Conservation (phyloP, 2,113 vertebrate genomes). For the Donacobius atricapilla region DNA sequence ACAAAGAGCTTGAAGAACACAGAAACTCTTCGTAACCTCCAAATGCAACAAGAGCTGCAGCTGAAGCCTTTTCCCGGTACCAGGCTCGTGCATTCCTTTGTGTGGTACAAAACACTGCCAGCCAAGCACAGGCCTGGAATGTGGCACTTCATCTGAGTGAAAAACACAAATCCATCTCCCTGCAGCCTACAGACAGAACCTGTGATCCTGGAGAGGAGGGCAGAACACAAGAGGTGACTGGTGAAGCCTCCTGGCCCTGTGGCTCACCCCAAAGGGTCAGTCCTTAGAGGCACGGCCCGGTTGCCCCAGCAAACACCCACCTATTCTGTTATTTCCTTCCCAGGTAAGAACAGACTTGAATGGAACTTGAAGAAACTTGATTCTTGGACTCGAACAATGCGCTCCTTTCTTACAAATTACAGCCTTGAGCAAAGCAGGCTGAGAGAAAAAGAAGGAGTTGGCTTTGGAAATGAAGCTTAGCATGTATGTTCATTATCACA, state of each 20-base stretch:
- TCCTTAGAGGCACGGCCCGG: background rate
- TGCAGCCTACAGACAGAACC: background rate
- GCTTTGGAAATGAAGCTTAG: constrained; percentile 12
- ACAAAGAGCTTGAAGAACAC: background rate
- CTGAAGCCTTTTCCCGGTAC: background rate
- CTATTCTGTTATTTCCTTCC: background rate
- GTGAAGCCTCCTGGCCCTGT: background rate
- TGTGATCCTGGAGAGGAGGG: background rate
- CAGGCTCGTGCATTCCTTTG: background rate
- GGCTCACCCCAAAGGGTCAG: background rate
- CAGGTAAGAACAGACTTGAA: constrained; percentile 41
- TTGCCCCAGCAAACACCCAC: background rate
- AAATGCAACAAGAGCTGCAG: background rate
- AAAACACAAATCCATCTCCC: background rate
- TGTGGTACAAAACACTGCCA: background rate
- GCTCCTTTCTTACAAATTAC: constrained; percentile 33
- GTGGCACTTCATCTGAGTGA: background rate
- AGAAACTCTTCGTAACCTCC: background rate
- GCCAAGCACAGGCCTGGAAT: background rate
- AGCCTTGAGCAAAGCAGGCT: constrained; percentile 33
- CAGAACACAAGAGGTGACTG: background rate
- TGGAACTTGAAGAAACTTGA: constrained; percentile 51
- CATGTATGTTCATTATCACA: background rate
- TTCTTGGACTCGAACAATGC: constrained; percentile 37
- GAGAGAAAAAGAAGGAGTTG: background rate